Conservation (phyloP, 1,140 invertebrate species). For the Bombus impatiens region DNA sequence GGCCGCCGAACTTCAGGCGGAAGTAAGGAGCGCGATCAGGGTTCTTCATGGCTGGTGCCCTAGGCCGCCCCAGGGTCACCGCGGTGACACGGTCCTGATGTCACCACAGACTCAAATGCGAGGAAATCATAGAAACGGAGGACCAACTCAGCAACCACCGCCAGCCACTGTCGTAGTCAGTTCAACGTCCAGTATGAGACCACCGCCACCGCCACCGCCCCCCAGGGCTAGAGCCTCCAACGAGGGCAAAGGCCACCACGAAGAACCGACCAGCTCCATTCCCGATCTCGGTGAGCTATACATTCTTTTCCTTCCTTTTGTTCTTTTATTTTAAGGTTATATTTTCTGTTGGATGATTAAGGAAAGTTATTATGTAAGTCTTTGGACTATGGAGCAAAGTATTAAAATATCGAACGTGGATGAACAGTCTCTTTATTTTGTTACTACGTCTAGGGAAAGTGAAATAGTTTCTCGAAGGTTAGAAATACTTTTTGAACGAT, state of each 20-base stretch:
- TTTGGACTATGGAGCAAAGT: not conserved
- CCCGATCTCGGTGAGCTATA: conserved; percentile 90
- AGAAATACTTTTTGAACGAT: not conserved
- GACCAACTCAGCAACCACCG: conserved; percentile 58
- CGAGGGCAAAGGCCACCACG: conserved; percentile 83
- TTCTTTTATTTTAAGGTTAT: not conserved
- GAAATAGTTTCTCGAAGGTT: not conserved
- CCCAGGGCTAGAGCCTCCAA: conserved; percentile 79
- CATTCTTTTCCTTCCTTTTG: not conserved
- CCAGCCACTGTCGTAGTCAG: conserved; percentile 78
- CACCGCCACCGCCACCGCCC: conserved; percentile 83
- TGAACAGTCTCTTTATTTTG: not conserved
- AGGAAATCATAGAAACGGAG: conserved; percentile 56
- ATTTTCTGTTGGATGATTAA: not conserved
- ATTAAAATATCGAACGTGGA: not conserved
- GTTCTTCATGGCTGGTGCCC: conserved; percentile 81
- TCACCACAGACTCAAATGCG: conserved; percentile 79
- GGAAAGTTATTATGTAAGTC: not conserved
- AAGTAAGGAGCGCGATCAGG: conserved; percentile 80
- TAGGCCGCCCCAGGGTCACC: conserved; percentile 68
- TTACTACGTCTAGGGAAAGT: not conserved
- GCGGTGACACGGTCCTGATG: conserved; percentile 79
- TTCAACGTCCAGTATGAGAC: conserved; percentile 81
- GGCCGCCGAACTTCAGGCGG: conserved; percentile 79
- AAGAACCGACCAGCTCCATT: conserved; percentile 92